Base-by-base conservation (phyloP, 2,888 invertebrate species). In the Netelia inedita region DNA sequence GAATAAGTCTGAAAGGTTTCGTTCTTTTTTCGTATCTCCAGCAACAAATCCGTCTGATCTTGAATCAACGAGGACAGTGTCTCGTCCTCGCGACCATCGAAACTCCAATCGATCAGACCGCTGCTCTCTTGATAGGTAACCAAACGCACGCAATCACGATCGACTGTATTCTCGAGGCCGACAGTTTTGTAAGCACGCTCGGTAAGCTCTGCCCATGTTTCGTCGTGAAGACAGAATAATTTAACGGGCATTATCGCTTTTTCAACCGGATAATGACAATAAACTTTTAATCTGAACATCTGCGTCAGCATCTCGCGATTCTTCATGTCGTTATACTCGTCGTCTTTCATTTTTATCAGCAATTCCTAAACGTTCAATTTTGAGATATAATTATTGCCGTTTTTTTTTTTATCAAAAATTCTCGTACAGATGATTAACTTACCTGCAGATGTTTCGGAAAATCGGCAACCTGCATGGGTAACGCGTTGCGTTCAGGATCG, bases 391-490 rank as follows among this genome's bases (percentile, higher is more conserved):
- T 35, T 35, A 6, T 35, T 0, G 8, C 6, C 5, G 3, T 6
- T 8, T 35, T 35, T 35, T 6, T 8, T 35, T 35, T 35, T 71
- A 1, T 71, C 10, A 9, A 28, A n/a, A 1, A 59, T 46, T 59
- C 21, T n/a, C 11, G 43, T 16, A 57, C 19, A 28, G 11, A 50
- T 19, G 1, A 6, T 28, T 10, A 8, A 63, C 61, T 28, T 91
- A 94, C 94, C 89, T 94, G 95, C 72, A 98, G 96, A 92, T 98
- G 97, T 55, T 95, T 94, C 0, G 98, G 98, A 89, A 98, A 97
- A 50, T 97, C 95, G n/a, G 95, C 95, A 0, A 94, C 94, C 61
- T 95, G 95, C 91, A 96, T 96, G 1, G 96, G 95, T n/a, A 94
- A 92, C 82, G 95, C 94, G 91, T 97, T 97, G 35, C 95, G 94